These are phyloP conservation scores for Colaptes auratus DNA, from an alignment of 2,113 vertebrate genomes.

Conservation along the genomic window DNA sequence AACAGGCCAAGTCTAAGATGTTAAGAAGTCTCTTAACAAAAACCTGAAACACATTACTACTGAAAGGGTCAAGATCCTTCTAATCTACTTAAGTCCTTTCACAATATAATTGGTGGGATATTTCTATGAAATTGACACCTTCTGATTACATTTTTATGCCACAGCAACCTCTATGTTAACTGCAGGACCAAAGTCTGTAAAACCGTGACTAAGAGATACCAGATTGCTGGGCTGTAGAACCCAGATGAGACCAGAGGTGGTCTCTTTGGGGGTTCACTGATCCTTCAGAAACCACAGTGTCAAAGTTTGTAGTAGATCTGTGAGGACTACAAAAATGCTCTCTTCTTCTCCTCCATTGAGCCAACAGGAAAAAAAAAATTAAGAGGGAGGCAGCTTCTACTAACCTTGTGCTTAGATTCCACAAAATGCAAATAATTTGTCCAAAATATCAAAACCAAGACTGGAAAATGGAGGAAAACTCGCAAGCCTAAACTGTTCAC, in stretches of 20 bases:
- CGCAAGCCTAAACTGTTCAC: background rate
- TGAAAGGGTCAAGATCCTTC: background rate
- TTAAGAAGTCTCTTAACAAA: background rate
- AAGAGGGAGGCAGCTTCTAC: background rate
- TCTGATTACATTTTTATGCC: background rate
- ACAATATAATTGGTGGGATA: background rate
- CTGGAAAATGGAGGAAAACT: background rate
- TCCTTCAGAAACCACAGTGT: background rate
- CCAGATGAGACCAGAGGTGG: background rate
- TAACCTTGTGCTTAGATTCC: background rate
- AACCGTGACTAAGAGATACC: background rate
- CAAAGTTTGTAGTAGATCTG: background rate
- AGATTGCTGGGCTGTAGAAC: background rate
- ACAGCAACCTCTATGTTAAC: background rate
- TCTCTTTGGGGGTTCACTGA: background rate
- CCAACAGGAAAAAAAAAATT: background rate
- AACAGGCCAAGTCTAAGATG: background rate
- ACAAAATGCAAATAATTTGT: background rate
- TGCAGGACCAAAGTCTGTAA: background rate
- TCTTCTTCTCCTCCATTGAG: background rate
- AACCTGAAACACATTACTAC: background rate
- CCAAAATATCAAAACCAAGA: background rate
- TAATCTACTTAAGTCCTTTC: background rate
- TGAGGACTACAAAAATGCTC: background rate
- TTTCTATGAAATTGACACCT: background rate